Evolutionary conservation across 2,888 invertebrate species (phyloP).

Genomic region (Mesoligia furuncula): DNA sequence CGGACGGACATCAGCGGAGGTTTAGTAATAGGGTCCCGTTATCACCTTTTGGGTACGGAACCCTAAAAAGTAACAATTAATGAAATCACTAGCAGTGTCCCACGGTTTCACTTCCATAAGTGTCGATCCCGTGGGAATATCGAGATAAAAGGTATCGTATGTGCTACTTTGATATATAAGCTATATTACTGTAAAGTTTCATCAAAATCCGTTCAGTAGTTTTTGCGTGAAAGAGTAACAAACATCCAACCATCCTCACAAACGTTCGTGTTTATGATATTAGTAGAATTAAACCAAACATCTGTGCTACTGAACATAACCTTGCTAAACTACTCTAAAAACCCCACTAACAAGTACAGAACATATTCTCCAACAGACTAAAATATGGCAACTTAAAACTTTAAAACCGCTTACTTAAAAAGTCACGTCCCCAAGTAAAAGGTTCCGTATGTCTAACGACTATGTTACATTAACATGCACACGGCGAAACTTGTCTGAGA

Average conservation of each 20-base stretch:
- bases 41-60: neutral
- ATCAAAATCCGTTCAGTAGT: too few relatives aligned
- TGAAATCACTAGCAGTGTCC: too few relatives aligned
- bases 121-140: too few relatives aligned
- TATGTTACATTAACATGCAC: constrained; percentile 67
- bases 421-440: constrained; percentile 44
- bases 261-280: neutral
- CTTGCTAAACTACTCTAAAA: neutral
- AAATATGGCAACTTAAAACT: constrained; percentile 20
- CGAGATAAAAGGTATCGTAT: too few relatives aligned
- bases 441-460: constrained; percentile 41
- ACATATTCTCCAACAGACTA: constrained; percentile 4
- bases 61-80: neutral
- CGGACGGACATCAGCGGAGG: too few relatives aligned
- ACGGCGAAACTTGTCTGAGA: constrained; percentile 68
- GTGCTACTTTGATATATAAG: too few relatives aligned
- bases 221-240: too few relatives aligned
- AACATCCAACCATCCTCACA: too few relatives aligned
- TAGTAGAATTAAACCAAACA: neutral
- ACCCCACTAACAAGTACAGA: neutral
- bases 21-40: too few relatives aligned
- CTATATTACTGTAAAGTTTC: too few relatives aligned
- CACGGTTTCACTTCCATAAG: too few relatives aligned
- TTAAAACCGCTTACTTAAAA: constrained; percentile 52
- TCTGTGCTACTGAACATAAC: neutral